Evolutionary conservation across 1,140 invertebrate genomes (phyloP), one percentile per base, ranked within the genome.

Genomic region (Globodera rostochiensis): DNA sequence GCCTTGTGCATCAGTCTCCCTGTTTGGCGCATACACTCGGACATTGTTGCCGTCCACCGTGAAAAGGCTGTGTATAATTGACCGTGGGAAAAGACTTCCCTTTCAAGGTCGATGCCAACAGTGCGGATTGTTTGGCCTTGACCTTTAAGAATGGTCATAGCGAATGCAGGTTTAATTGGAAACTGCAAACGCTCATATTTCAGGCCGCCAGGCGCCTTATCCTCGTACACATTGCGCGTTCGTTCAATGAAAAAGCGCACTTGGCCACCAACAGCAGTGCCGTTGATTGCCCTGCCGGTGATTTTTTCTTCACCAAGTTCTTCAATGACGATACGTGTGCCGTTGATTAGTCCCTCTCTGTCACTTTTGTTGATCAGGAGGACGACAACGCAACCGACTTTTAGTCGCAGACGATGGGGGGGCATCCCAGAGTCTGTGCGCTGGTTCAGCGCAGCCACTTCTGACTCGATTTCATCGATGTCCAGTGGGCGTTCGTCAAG

Each of bases 121-220:
- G 15, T 4, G 15, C 9, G 4, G 19, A 47, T 50, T 13, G 66
- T 80, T 57, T 80, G 78, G 19, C 78, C 78, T 77, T 80, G 78
- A 4, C n/a, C 70, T 19, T 80, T 80, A 13, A 36, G 50, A 21
- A 80, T 80, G 11, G 78, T 80, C 78, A 80, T 80, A 6, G 73
- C 74, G 21, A 45, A 79, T 19, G 78, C 78, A 36, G 75, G 69
- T 19, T 57, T 46, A 4, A 79, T 49, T 15, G 78, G 78, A 21
- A 79, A 79, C 25, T 79, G 78, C 50, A 49, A 21, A 15, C 78
- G 36, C 45, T 60, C 25, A 36, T 53, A 75, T 5, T 75, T 75
- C 11, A 75, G 15, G 7, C 74, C 74, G 6, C 47, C 74, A 25
- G 46, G 47, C 5, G 5, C 13, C 13, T 75, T 36, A 4, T 75